phyloP scores from a whole-genome alignment of 2,888 invertebrate genomes.

The Lamellibrachia satsuma region DNA sequence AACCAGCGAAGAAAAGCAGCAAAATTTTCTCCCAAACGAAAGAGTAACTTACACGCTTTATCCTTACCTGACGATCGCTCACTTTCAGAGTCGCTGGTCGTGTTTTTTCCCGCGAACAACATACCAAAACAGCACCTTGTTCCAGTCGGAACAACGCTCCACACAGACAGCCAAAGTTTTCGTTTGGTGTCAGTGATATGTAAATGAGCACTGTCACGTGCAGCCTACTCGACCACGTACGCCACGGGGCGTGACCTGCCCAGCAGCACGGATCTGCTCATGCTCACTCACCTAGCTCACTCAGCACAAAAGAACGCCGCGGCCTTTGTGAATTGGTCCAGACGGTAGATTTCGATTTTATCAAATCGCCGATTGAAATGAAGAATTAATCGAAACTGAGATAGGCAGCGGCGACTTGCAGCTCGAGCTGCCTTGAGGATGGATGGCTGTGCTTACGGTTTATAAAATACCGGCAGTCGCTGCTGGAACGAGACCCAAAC shows the following conservation, averaged over 20 bases:
- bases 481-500: not conserved
- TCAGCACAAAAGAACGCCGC: not conserved
- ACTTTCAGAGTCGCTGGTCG: not conserved
- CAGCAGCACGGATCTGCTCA: constrained; percentile 6
- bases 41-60: constrained; percentile 6
- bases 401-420: not conserved
- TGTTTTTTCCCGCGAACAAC: constrained; percentile 13
- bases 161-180: constrained; percentile 3
- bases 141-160: not conserved
- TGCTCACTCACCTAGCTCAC: not conserved
- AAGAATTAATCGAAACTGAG: not conserved
- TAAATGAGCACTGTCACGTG: constrained; percentile 10
- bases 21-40: not conserved
- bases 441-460: not conserved
- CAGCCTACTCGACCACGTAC: not conserved
- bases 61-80: constrained; percentile 12
- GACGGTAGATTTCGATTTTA: not conserved
- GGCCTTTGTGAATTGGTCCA: not conserved
- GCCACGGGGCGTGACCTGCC: constrained; percentile 17
- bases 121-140: constrained; percentile 6
- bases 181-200: not conserved
- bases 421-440: not conserved
- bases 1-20: not conserved
- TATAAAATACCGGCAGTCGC: not conserved
- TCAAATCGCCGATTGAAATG: not conserved